phyloP scores from a whole-genome alignment of 1,140 invertebrate genomes.

The Nomia melanderi region DNA sequence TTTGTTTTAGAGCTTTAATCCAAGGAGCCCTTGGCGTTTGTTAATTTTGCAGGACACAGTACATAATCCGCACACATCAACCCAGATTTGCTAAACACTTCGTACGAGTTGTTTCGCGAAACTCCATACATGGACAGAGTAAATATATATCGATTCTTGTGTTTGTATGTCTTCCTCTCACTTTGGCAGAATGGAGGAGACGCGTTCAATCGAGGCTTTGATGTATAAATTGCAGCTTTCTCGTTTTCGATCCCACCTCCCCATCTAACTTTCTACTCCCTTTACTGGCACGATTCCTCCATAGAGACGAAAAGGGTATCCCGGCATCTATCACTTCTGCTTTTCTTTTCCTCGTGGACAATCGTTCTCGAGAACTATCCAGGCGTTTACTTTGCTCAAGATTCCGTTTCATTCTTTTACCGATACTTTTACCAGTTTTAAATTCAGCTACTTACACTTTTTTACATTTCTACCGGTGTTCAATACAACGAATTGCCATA shows the following conservation, averaged over 20 bases:
- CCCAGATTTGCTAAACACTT: conserved; percentile 66
- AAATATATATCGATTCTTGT: conserved; percentile 62
- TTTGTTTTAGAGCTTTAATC: conserved; percentile 43
- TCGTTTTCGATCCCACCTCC: conserved; percentile 63
- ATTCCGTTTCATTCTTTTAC: conserved; percentile 40
- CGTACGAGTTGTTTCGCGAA: conserved; percentile 57
- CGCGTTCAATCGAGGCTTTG: conserved; percentile 69
- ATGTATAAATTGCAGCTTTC: conserved; percentile 70
- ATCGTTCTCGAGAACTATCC: conserved; percentile 55
- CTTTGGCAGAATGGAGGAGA: conserved; percentile 58
- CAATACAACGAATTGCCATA: not conserved
- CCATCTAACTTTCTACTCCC: conserved; percentile 60
- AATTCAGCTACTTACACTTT: conserved; percentile 1
- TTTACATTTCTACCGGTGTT: not conserved
- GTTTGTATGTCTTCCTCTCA: conserved; percentile 56
- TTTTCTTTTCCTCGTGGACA: conserved; percentile 64
- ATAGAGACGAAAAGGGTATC: conserved; percentile 54
- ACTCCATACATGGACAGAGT: conserved; percentile 30
- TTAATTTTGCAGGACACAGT: conserved; percentile 54
- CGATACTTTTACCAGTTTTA: not conserved
- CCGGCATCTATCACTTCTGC: conserved; percentile 65
- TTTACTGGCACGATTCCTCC: conserved; percentile 61
- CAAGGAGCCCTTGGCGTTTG: conserved; percentile 26
- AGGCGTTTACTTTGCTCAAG: conserved; percentile 43
- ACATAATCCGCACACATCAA: conserved; percentile 43